Base-by-base conservation (phyloP, 1,140 invertebrate species). In the Zophobas atratus region DNA sequence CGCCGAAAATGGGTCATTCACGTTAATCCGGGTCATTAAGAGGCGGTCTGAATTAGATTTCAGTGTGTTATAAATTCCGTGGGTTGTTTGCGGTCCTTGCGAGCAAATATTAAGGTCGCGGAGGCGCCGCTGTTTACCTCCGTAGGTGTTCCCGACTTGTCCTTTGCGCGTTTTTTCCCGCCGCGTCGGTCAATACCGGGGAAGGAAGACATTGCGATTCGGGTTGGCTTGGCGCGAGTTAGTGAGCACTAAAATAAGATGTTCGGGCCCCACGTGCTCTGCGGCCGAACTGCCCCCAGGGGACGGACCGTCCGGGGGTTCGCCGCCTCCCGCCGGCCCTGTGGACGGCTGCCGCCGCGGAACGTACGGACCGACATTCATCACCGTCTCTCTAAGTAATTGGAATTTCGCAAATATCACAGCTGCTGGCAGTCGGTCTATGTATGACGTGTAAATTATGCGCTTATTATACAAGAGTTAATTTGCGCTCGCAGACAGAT, bases 221-320 rank as follows among this genome's bases (percentile, higher is more conserved):
- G 75, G 75, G 71, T 41, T 76, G 74, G 71, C 78, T 32, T 49
- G 67, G 67, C 67, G 41, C 75, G 53, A 80, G 79, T 80, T 80
- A 80, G 79, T 80, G 76, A 73, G 60, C 60, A 77, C 79, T 80
- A 80, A 80, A 80, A 80, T 80, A 80, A 80, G 79, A 80, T 80
- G 79, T 80, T 80, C 79, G 51, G 56, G 63, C 56, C 57, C 76
- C 75, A 77, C 79, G 79, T 77, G 79, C 70, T 77, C 63, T 70
- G 48, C 67, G 78, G 75, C 72, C 49, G 70, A 76, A 79, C 49
- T 79, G 46, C 79, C 79, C 79, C 63, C 76, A 41, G 39, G 75
- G 79, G 79, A 80, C 32, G 32, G 46, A 53, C 4, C 60, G 8
- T 38, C 32, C 60, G 38, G 60, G 60, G 60, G 60, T 38, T 20